These are phyloP conservation scores for Bujurquina vittata DNA, from an alignment of 2,113 vertebrate species.

Conservation along the genomic window DNA sequence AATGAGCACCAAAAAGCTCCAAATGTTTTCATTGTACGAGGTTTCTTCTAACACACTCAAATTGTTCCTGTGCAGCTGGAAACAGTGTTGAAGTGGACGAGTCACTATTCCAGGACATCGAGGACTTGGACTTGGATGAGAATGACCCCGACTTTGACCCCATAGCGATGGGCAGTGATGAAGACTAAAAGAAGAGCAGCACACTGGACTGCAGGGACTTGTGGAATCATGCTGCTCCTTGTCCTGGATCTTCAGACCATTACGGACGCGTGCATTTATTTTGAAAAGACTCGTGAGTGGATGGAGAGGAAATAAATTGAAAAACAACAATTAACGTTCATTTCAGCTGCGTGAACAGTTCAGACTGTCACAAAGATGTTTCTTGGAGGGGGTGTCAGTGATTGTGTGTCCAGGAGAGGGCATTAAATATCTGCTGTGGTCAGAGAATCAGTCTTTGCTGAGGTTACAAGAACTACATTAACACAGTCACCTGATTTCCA, in stretches of 20 bases:
- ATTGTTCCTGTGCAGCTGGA: slow-evolving; percentile 80
- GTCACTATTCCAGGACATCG: slow-evolving; percentile 97
- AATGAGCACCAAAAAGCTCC: too few relatives aligned
- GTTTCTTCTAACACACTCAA: neutral
- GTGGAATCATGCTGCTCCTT: neutral
- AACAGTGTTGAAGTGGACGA: slow-evolving; percentile 97
- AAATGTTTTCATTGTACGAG: too few relatives aligned
- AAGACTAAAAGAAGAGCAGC: slow-evolving; percentile 67
- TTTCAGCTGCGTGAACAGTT: neutral
- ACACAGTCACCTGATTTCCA: too few relatives aligned
- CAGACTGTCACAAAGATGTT: neutral
- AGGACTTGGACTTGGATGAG: slow-evolving; percentile 94
- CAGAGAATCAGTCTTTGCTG: too few relatives aligned
- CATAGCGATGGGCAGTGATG: slow-evolving; percentile 89
- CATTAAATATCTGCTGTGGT: too few relatives aligned
- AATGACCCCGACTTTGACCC: slow-evolving; percentile 94
- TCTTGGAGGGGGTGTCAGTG: too few relatives aligned
- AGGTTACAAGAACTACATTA: too few relatives aligned
- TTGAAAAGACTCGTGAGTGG: slow-evolving; percentile 19
- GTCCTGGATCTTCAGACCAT: neutral
- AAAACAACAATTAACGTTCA: neutral
- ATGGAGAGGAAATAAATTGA: neutral
- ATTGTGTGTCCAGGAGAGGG: too few relatives aligned
- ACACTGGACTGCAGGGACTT: neutral
- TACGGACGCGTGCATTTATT: slow-evolving; percentile 20